Base-by-base conservation (phyloP, 2,113 vertebrate genomes). In the Pseudopodoces humilis region DNA sequence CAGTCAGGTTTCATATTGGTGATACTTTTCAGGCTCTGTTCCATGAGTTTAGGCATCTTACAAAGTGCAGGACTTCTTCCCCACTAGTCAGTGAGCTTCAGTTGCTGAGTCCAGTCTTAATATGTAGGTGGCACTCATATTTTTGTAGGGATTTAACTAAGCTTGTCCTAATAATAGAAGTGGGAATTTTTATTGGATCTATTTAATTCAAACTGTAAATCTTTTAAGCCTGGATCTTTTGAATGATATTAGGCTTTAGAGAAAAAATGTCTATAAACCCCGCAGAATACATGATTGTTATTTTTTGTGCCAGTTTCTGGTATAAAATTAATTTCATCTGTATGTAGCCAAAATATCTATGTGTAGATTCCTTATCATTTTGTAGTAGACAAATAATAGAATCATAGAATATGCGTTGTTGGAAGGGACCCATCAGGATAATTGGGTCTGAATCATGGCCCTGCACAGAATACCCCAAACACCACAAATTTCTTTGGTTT, bases 241-340 rank as follows among this genome's bases (percentile, higher is more conserved):
- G 67, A 53, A 31, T 58, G 12, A 8, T 67, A 25, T 14, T 55
- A 4, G 27, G 55, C 39, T 63, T 6, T 1, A 77, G 25, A 83
- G 17, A 4, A 90, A 39, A 65, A 69, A 58, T 86, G n/a, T 63
- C 21, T 67, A 3, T 50, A 70, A 58, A 67, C 8, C 19, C 14
- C 0, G 0, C 3, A 58, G 76, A 65, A 74, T n/a, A 22, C 3
- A 19, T 7, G 0, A 6, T 41, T 4, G 17, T 46, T 83, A 12
- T 10, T 89, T 89, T 70, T 90, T n/a, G 21, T 90, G 47, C 8
- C 9, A 74, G 6, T 7, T 83, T 91, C 64, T 84, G 21, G 11
- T 81, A 50, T 82, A 74, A 84, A 74, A 30, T 70, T 28, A 25
- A 2, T 56, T 90, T 70, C 22, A 49, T 65, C 41, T 90, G 3